These are phyloP conservation scores for Sebastes fasciatus DNA, from an alignment of 2,113 vertebrate species.

Conservation along the genomic window DNA sequence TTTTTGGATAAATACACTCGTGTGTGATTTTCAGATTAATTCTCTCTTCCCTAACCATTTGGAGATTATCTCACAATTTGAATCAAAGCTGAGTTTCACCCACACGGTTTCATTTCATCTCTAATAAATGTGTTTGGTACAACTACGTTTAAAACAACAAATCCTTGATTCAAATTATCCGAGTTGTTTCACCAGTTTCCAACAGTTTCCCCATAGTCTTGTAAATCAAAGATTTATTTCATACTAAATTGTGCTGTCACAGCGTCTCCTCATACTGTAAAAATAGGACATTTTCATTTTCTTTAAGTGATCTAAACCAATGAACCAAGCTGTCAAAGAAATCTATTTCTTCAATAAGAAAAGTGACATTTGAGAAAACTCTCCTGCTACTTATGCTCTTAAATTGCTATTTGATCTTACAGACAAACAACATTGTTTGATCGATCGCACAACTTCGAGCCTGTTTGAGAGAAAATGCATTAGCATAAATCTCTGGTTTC, in stretches of 20 bases:
- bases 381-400: not conserved
- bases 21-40: not conserved
- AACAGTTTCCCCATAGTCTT: not conserved
- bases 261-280: not conserved
- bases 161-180: not conserved
- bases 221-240: not conserved
- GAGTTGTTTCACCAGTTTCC: not conserved
- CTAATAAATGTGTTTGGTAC: not conserved
- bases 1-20: not conserved
- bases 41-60: not conserved
- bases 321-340: not conserved
- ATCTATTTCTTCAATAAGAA: not conserved
- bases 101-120: not conserved
- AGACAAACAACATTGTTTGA: constrained; percentile 24
- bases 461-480: constrained; percentile 14
- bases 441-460: constrained; percentile 13
- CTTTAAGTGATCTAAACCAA: not conserved
- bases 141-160: not conserved
- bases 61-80: not conserved
- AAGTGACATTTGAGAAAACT: constrained; percentile 11
- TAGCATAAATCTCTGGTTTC: constrained; percentile 18
- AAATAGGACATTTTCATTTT: not conserved
- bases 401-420: constrained; percentile 10
- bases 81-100: not conserved
- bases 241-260: not conserved